phyloP scores from a whole-genome alignment of 2,113 vertebrate genomes.

The Vombatus ursinus region DNA sequence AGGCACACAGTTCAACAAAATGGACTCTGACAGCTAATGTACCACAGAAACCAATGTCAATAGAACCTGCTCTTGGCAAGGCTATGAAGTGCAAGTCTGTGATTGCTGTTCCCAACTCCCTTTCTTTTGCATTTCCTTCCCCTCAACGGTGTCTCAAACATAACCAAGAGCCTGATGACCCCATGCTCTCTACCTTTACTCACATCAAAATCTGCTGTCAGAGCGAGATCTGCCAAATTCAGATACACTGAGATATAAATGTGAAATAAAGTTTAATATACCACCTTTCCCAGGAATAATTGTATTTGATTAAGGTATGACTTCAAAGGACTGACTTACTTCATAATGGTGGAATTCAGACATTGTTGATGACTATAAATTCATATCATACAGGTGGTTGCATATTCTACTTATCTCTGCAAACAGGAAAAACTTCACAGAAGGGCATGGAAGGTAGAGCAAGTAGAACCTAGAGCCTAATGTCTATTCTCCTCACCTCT shows the following conservation, averaged over 20 bases:
- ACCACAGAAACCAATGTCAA: background rate
- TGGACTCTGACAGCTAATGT: background rate
- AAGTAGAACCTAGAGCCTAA: background rate
- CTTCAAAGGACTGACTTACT: background rate
- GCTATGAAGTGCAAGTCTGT: background rate
- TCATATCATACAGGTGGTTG: background rate
- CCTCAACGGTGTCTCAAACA: background rate
- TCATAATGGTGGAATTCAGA: background rate
- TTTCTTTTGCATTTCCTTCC: too few relatives aligned
- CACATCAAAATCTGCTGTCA: background rate
- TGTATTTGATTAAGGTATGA: background rate
- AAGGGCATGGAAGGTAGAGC: background rate
- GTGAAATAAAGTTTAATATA: background rate
- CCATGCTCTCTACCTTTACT: background rate
- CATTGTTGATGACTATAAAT: background rate
- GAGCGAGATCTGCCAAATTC: background rate
- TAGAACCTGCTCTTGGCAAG: background rate
- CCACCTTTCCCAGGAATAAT: background rate
- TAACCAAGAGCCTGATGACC: background rate
- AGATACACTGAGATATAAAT: background rate
- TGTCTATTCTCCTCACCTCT: background rate
- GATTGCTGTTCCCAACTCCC: too few relatives aligned
- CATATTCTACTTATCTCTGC: background rate
- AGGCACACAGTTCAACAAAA: background rate
- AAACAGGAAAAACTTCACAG: background rate